Base-by-base conservation (phyloP, 1,140 invertebrate genomes). In the Neocloeon triangulifer region DNA sequence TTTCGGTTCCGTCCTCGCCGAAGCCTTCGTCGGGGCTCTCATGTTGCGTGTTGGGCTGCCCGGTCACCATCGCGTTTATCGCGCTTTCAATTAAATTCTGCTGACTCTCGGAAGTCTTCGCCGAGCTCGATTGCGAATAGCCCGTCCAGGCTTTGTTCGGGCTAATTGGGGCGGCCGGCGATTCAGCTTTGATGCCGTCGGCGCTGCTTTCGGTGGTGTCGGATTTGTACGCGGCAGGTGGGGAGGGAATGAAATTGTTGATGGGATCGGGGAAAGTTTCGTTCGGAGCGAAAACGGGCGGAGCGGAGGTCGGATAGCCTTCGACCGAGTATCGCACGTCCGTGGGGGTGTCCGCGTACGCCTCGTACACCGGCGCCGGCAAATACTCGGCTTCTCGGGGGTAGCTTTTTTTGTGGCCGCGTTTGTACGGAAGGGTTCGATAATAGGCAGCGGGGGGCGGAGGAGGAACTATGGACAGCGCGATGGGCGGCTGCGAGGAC, bases 1-100 rank as follows among this genome's bases (percentile, higher is more conserved):
- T 59, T 32, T 60, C 58, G 41, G 57, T 53, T 5, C 49, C 41
- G 45, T 82, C 78, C 17, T 77, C 78, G 25, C 77, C 78, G 47
- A 82, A 85, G 1, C 79, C 79, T 47, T 85, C 79, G 47, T 85
- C 79, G 4, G 78, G 77, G 47, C 77, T 81, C 41, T 84, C 78
- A 33, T 48, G 40, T 10, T 31, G 30, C 13, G 38, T 31, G 30
- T 10, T 14, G 19, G 33, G 26, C 4, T 21, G 14, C 19, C 25
- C n/a, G 3, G 19, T 5, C 5, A 18, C 17, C 13, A 25, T 15
- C 3, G 32, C 19, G 20, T 19, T 33, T 4, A 4, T 19, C 3
- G 20, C 21, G 8, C 16, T 23, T n/a, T 27, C 31, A 15, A 17
- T 12, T 10, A 14, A 23, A 18, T 14, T 15, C 17, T 14, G 14